Percentiles rank a stretch among this genome's conserved stretches.
phyloP scores from a whole-genome alignment of 2,113 vertebrate genomes.

The Glaucidium brasilianum region DNA sequence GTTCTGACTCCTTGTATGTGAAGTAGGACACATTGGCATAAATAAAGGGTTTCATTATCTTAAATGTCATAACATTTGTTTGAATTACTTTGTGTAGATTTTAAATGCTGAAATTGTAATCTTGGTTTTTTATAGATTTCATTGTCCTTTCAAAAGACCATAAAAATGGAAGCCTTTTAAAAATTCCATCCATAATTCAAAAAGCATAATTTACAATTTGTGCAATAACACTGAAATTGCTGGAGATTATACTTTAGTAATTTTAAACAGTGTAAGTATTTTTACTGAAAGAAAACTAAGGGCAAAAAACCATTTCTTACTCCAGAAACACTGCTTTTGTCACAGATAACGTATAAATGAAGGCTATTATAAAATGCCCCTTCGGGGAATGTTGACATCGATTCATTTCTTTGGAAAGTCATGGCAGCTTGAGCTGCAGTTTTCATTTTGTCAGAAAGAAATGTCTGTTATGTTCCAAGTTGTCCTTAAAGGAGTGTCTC shows the following conservation, averaged over 20 bases:
- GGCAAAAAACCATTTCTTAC: constrained; percentile 60
- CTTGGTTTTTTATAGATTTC: constrained; percentile 71
- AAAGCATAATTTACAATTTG: constrained; percentile 70
- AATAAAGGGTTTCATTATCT: constrained; percentile 80
- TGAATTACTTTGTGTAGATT: constrained; percentile 78
- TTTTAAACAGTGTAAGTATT: constrained; percentile 67
- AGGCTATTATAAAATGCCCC: constrained; percentile 35
- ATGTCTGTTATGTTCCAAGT: background rate
- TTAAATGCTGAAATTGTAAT: constrained; percentile 78
- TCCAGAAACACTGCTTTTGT: constrained; percentile 56
- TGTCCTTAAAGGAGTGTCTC: background rate
- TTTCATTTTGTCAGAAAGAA: constrained; percentile 48
- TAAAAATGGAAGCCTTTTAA: constrained; percentile 60
- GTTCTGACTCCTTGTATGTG: constrained; percentile 78
- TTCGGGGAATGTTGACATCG: constrained; percentile 40
- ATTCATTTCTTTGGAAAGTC: constrained; percentile 34
- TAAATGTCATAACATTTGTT: constrained; percentile 86
- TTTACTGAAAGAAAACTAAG: constrained; percentile 57
- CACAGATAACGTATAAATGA: constrained; percentile 51
- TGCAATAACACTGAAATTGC: constrained; percentile 64
- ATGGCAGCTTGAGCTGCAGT: background rate
- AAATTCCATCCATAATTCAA: constrained; percentile 68
- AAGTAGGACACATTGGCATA: constrained; percentile 75
- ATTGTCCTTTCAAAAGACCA: constrained; percentile 70
- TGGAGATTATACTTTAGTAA: constrained; percentile 58